A percentile compares a stretch with the other conserved stretches of the same genome.
phyloP scores from a whole-genome alignment of 2,113 vertebrate genomes.

The Sebastes fasciatus region DNA sequence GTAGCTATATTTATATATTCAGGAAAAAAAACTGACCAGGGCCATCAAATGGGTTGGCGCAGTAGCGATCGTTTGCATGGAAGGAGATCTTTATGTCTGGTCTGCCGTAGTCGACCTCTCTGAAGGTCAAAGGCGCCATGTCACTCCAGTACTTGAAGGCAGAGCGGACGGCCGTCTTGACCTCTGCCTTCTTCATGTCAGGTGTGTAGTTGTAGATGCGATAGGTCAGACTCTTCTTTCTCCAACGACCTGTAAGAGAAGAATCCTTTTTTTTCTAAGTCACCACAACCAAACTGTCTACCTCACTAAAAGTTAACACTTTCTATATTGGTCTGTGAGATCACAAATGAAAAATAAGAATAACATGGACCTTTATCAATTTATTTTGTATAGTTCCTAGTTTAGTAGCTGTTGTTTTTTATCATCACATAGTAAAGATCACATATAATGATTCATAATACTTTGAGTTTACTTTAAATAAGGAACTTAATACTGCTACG shows the following conservation, averaged over 20 bases:
- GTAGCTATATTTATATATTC: background rate
- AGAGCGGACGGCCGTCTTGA: constrained; percentile 80
- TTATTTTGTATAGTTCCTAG: background rate
- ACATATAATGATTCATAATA: background rate
- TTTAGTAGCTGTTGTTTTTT: background rate
- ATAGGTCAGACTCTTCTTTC: constrained; percentile 88
- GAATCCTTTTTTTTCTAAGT: background rate
- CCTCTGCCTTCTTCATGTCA: constrained; percentile 77
- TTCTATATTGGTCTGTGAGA: background rate
- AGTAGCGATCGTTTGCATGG: constrained; percentile 78
- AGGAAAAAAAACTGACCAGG: constrained; percentile 68
- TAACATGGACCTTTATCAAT: background rate
- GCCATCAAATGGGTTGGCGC: constrained; percentile 82
- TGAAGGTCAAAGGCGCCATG: constrained; percentile 85
- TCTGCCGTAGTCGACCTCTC: constrained; percentile 82
- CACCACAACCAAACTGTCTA: background rate
- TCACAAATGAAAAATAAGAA: background rate
- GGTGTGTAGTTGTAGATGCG: constrained; percentile 88
- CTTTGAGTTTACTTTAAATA: background rate
- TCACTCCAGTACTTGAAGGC: constrained; percentile 91
- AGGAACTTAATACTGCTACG: background rate
- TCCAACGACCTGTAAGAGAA: constrained; percentile 86
- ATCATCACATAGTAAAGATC: background rate
- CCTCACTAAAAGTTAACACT: background rate
- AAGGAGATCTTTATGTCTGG: constrained; percentile 90